Base-by-base conservation (phyloP, 2,888 invertebrate genomes). In the Cyclophora albipunctata region DNA sequence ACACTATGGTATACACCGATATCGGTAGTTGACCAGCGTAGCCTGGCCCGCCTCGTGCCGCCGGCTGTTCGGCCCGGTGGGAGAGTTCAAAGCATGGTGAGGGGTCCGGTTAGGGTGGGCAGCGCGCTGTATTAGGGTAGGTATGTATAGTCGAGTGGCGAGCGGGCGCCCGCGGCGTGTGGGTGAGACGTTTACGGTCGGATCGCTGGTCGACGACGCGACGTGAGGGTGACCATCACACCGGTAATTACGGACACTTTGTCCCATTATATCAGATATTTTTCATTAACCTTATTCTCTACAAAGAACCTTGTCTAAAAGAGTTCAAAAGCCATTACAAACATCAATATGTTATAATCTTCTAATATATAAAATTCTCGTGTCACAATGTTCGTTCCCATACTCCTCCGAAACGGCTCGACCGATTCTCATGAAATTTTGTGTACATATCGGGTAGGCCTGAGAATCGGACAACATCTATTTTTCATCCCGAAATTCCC, bases 151-250 rank as follows among this genome's bases (percentile, higher is more conserved):
- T 78, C 78, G 77, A 83, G 77, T 77, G 81, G 84, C 81, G 74
- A 82, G 79, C 81, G 81, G 82, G 81, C 75, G 84, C 73, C 71
- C 80, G 79, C 81, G 76, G 81, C 79, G 82, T 81, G 85, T 86
- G 87, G 85, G 87, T 81, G 85, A 87, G 87, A 87, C 87, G 86
- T 87, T 87, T 86, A 87, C 86, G 86, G 86, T 82, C 73, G 84
- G 81, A 82, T 84, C 84, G 86, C 85, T 77, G 84, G 82, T 78
- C 84, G 84, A 78, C 84, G 81, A 75, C 78, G 75, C 84, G 81
- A 75, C 78, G 75, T 60, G 71, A 60, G 55, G 63, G 73, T 71
- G 69, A 60, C 84, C 74, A 83, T 61, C 47, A 41, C 42, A 50
- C 50, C 44, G 40, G 45, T 43, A 7, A 46, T n/a, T 43, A 49